phyloP scores from a whole-genome alignment of 2,113 vertebrate species.

The Tursiops truncatus region DNA sequence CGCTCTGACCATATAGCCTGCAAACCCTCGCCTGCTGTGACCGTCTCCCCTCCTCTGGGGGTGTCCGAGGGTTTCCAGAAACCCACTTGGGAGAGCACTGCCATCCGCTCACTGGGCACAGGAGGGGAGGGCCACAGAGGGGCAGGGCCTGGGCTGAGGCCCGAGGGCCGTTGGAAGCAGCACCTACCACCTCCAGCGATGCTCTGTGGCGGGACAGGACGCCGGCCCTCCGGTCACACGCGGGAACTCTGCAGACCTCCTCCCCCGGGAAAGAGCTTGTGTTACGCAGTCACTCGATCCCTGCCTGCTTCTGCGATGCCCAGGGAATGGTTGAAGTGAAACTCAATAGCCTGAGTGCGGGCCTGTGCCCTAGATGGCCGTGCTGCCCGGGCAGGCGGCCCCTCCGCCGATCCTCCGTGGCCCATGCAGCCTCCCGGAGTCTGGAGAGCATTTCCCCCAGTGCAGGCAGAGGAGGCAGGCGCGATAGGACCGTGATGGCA shows the following conservation, averaged over 20 bases:
- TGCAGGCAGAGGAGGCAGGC: background rate
- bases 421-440: background rate
- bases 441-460: background rate
- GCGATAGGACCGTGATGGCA: fast-evolving
- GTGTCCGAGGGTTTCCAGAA: background rate
- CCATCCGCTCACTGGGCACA: background rate
- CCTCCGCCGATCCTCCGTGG: background rate
- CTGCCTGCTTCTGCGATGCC: slow-evolving; percentile 18
- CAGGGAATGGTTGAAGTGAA: background rate
- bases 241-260: background rate
- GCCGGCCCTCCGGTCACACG: background rate
- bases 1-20: background rate
- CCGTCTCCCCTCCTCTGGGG: background rate
- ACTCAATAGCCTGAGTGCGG: background rate
- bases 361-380: slow-evolving; percentile 41
- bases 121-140: background rate
- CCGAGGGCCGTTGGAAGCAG: background rate
- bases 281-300: slow-evolving; percentile 56
- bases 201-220: background rate
- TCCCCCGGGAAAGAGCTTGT: background rate
- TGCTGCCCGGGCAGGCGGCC: background rate
- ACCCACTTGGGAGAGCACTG: background rate
- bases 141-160: background rate
- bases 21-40: background rate
- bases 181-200: background rate